Conservation (phyloP, 2,113 vertebrate species). For the Ginglymostoma cirratum region DNA sequence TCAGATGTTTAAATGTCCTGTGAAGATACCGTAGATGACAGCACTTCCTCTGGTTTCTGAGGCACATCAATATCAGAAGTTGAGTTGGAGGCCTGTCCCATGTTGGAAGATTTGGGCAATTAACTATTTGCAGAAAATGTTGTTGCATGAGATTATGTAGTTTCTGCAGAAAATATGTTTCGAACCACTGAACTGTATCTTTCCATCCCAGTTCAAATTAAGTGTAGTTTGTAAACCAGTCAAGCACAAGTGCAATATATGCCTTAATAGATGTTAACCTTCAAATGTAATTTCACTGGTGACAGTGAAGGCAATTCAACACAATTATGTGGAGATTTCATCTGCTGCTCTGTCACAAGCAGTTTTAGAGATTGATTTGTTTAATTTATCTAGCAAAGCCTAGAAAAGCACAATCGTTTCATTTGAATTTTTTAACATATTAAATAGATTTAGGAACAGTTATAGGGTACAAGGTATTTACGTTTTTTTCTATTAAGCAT, state of each 20-base stretch:
- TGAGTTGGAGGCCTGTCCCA: no score
- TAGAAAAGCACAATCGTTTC: not conserved
- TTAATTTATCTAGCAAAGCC: not conserved
- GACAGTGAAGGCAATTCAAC: not conserved
- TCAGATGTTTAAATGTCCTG: no score
- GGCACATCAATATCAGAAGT: no score
- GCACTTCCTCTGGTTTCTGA: no score
- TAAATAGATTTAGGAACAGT: not conserved
- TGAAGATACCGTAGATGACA: no score
- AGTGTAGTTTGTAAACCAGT: not conserved
- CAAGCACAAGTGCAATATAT: not conserved
- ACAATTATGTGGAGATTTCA: not conserved
- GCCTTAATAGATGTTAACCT: not conserved
- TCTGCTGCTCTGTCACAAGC: not conserved
- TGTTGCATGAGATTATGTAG: not conserved
- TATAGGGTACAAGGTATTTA: not conserved
- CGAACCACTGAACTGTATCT: not conserved
- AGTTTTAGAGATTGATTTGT: not conserved
- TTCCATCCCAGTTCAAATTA: not conserved
- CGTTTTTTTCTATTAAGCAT: not conserved
- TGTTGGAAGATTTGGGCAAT: not conserved
- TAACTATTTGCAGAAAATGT: not conserved
- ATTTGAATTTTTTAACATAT: not conserved
- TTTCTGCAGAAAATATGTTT: constrained; percentile 2
- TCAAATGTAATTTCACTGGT: not conserved